Evolutionary conservation across 2,113 vertebrate species (phyloP), one percentile per base, ranked within the genome.

Genomic region (Megaceryle torquata): DNA sequence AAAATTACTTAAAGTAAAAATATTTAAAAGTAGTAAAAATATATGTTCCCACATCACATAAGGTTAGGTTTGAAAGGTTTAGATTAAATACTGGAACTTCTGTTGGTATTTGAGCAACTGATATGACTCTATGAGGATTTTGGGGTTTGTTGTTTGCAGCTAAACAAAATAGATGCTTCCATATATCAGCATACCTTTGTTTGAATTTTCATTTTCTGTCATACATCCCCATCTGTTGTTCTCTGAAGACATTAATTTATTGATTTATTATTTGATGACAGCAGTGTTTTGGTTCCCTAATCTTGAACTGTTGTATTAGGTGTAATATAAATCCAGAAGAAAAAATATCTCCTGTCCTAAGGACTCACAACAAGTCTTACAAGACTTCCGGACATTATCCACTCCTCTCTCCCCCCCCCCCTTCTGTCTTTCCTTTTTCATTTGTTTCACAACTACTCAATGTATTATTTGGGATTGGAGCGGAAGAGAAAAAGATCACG

Each of bases 61-160:
- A 19, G 1, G 0, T 46, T 57, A 19, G 1, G 10, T 65, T 56
- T 70, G 19, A 87, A 78, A 53, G 4, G 20, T 10, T 26, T 82
- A 53, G 7, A 33, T 60, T 67, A 83, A 28, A 15, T 79, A 61
- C 21, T 28, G 11, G 20, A 72, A 65, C 3, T 41, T 51, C 6
- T 33, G 4, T 28, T 43, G 10, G 1, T 48, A 29, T 71, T 46
- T 74, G 7, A 65, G 6, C 6, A 87, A n/a, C 6, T 7, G 5
- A 61, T 54, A 80, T 12, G 24, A 33, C 5, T 14, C 0, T 1
- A 10, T 0, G 1, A 15, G 3, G 2, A 18, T 12, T 63, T 89
- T 44, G 28, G 0, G 0, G 5, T 41, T 71, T 41, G 7, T 1
- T 53, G 72, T 76, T 75, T 48, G 10, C 12, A 46, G 29, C 15